These are phyloP conservation scores for Micropterix aruncella DNA, from an alignment of 2,888 invertebrate genomes.

Conservation along the genomic window DNA sequence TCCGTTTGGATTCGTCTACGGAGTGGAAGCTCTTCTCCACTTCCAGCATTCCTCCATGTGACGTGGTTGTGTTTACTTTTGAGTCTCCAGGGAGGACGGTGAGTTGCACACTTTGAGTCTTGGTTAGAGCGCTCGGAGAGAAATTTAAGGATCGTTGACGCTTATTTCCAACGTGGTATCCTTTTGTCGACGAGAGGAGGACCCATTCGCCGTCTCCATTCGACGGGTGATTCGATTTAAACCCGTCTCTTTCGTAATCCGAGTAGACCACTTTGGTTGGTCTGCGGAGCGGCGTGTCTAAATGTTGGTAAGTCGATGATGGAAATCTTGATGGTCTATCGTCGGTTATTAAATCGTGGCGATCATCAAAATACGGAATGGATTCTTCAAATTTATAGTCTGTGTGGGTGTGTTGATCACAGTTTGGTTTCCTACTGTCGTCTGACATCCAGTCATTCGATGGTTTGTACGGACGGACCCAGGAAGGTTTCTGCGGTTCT, in stretches of 20 bases:
- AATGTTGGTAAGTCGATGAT: conserved; percentile 27
- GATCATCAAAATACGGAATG: conserved; percentile 6
- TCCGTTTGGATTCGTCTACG: conserved; percentile 43
- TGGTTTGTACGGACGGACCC: conserved; percentile 19
- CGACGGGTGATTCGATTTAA: conserved; percentile 44
- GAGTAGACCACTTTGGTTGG: conserved; percentile 37
- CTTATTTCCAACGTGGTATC: conserved; percentile 44
- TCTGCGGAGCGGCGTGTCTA: conserved; percentile 26
- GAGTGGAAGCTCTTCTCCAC: conserved; percentile 59
- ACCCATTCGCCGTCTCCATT: conserved; percentile 67
- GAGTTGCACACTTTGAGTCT: conserved; percentile 43
- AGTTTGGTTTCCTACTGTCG: conserved; percentile 28
- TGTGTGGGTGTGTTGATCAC: conserved; percentile 23
- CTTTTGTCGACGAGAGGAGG: conserved; percentile 61
- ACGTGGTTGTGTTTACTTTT: conserved; percentile 45
- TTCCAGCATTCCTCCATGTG: conserved; percentile 61
- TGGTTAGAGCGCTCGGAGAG: conserved; percentile 19
- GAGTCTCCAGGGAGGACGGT: conserved; percentile 62
- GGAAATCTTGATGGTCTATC: conserved; percentile 34
- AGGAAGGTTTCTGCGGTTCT: conserved; percentile 27
- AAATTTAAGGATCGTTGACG: conserved; percentile 25
- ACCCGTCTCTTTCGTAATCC: conserved; percentile 27
- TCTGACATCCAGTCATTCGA: conserved; percentile 28
- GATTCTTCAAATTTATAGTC: conserved; percentile 18
- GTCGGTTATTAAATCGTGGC: conserved; percentile 25